These are phyloP conservation scores for Napeogenes sylphis DNA, from an alignment of 2,888 invertebrate species.

Conservation along the genomic window DNA sequence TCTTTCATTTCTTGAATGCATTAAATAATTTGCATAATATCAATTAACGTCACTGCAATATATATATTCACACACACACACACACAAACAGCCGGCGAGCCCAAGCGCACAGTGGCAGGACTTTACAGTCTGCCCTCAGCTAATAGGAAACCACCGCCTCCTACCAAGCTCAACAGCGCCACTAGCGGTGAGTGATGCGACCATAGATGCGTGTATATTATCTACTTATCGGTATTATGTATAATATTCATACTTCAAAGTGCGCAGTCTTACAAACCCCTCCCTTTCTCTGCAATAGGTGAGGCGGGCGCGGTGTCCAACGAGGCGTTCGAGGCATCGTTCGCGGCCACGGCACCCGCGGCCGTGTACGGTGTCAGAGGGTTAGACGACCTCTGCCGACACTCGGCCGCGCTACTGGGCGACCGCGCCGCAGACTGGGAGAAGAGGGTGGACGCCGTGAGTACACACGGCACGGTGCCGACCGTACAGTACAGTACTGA, in stretches of 20 bases:
- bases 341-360: conserved; percentile 89
- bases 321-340: conserved; percentile 90
- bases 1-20: too few species aligned
- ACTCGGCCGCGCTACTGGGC: conserved; percentile 84
- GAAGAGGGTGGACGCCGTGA: conserved; percentile 92
- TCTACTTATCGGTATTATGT: not conserved
- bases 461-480: conserved; percentile 36
- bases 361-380: conserved; percentile 91
- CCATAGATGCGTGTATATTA: not conserved
- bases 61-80: conserved; percentile 16
- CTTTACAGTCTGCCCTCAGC: conserved; percentile 60
- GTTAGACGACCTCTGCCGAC: conserved; percentile 87
- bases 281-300: conserved; percentile 21
- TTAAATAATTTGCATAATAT: not conserved
- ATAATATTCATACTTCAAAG: too few species aligned
- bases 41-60: conserved; percentile 1
- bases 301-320: conserved; percentile 93
- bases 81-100: conserved; percentile 53
- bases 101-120: conserved; percentile 58
- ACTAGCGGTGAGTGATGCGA: conserved; percentile 52
- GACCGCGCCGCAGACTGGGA: conserved; percentile 95
- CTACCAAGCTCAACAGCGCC: conserved; percentile 53
- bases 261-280: too few species aligned
- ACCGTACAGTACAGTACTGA: not conserved
- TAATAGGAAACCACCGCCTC: conserved; percentile 64